A percentile compares a stretch with the other conserved stretches of the same genome.
These are phyloP conservation scores for Avahi laniger DNA, from an alignment of 2,797 vertebrate species.

Conservation along the genomic window DNA sequence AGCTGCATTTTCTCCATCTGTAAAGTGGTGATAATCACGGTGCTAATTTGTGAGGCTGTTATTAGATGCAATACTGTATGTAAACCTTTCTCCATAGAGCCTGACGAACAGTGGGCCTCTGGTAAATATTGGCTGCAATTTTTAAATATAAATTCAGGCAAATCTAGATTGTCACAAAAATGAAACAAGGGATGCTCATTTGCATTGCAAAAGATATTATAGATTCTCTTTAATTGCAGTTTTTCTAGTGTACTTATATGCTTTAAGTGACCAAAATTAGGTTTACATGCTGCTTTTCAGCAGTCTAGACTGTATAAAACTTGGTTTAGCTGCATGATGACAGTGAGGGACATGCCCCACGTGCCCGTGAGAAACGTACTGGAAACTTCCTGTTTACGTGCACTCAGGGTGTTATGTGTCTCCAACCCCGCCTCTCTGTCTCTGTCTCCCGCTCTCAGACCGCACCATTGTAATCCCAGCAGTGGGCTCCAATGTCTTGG, in stretches of 20 bases:
- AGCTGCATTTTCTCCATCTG: not conserved
- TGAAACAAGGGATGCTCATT: not conserved
- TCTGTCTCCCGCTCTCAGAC: not conserved
- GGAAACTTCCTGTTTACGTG: not conserved
- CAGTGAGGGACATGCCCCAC: not conserved
- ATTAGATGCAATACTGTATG: not conserved
- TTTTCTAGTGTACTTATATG: not conserved
- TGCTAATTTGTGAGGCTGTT: not conserved
- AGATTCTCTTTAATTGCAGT: not conserved
- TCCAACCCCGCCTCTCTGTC: not conserved
- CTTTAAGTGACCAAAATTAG: not conserved
- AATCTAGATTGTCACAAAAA: not conserved
- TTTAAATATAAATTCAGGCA: not conserved
- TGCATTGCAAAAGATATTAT: not conserved
- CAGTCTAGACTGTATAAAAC: not conserved
- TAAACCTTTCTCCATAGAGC: not conserved
- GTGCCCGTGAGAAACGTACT: fast-evolving
- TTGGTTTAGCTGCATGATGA: not conserved
- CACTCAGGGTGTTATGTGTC: too few relatives aligned
- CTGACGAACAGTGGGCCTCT: not conserved
- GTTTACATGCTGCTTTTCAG: not conserved
- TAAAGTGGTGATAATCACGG: not conserved
- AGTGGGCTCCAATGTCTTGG: not conserved
- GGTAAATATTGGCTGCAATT: conserved; percentile 16
- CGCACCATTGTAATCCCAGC: not conserved